These are phyloP conservation scores for Hipparchia semele DNA, from an alignment of 2,888 invertebrate species.

Conservation along the genomic window DNA sequence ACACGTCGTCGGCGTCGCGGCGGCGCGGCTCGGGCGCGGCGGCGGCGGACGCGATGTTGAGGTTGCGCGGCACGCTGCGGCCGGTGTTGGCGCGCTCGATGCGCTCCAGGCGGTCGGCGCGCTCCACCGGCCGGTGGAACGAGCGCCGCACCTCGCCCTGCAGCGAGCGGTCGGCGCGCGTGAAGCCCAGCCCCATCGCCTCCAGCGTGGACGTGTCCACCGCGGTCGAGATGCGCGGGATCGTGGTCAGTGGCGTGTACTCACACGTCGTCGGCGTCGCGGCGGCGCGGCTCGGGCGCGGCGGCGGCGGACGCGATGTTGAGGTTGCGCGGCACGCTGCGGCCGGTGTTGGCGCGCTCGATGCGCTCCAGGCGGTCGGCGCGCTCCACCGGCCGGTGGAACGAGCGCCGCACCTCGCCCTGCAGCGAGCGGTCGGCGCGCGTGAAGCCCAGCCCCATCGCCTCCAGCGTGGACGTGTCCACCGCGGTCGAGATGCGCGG, in stretches of 20 bases:
- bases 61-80: slow-evolving; percentile 81
- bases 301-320: slow-evolving; percentile 34
- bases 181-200: slow-evolving; percentile 50
- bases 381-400: too few relatives aligned
- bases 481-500: too few relatives aligned
- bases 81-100: slow-evolving; percentile 60
- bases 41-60: slow-evolving; percentile 66
- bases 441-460: too few relatives aligned
- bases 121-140: slow-evolving; percentile 62
- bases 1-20: slow-evolving; percentile 26
- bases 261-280: slow-evolving; percentile 27
- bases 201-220: slow-evolving; percentile 61
- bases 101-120: slow-evolving; percentile 49
- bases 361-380: too few relatives aligned
- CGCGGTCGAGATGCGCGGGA: slow-evolving; percentile 68
- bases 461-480: too few relatives aligned
- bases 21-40: slow-evolving; percentile 53
- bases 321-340: too few relatives aligned
- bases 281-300: slow-evolving; percentile 50
- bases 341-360: too few relatives aligned
- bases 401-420: too few relatives aligned
- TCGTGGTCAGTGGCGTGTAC: too few relatives aligned
- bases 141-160: slow-evolving; percentile 72
- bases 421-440: too few relatives aligned
- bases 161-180: slow-evolving; percentile 59